phyloP scores from a whole-genome alignment of 1,140 invertebrate genomes.

The Tetraneura akinire region DNA sequence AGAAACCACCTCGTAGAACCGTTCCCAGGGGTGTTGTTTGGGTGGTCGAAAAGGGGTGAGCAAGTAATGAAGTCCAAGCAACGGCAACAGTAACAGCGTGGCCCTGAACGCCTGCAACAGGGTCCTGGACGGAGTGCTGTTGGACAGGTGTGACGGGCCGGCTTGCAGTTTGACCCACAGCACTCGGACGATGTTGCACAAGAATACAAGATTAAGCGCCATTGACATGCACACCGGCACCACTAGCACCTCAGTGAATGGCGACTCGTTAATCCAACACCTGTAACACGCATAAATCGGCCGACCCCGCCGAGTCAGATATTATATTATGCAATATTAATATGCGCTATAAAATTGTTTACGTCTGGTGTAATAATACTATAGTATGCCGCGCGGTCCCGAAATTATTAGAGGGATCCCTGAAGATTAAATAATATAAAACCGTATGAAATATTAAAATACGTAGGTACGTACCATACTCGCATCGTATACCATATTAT shows the following conservation, averaged over 20 bases:
- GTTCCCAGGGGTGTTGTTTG: conserved; percentile 69
- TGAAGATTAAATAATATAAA: too few relatives aligned
- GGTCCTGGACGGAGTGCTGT: conserved; percentile 62
- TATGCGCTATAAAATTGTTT: too few relatives aligned
- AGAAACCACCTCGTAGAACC: conserved; percentile 79
- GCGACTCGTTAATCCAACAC: conserved; percentile 79
- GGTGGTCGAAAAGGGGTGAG: conserved; percentile 85
- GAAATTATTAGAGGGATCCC: too few relatives aligned
- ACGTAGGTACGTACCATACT: too few relatives aligned
- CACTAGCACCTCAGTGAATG: conserved; percentile 72
- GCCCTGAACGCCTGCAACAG: conserved; percentile 81
- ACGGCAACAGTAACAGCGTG: conserved; percentile 81
- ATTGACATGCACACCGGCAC: conserved; percentile 80
- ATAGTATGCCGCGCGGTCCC: too few relatives aligned
- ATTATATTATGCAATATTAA: too few relatives aligned
- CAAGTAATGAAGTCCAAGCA: conserved; percentile 82
- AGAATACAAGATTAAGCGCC: conserved; percentile 82
- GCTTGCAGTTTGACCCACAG: conserved; percentile 84
- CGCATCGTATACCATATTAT: too few relatives aligned
- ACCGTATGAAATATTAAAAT: too few relatives aligned
- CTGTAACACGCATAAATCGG: conserved; percentile 59
- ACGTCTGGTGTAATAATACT: too few relatives aligned
- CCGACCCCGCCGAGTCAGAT: too few relatives aligned
- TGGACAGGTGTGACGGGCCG: conserved; percentile 65
- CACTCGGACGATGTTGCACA: conserved; percentile 91